These are phyloP conservation scores for Neuroterus valhalla DNA, from an alignment of 1,140 invertebrate genomes.

Conservation along the genomic window DNA sequence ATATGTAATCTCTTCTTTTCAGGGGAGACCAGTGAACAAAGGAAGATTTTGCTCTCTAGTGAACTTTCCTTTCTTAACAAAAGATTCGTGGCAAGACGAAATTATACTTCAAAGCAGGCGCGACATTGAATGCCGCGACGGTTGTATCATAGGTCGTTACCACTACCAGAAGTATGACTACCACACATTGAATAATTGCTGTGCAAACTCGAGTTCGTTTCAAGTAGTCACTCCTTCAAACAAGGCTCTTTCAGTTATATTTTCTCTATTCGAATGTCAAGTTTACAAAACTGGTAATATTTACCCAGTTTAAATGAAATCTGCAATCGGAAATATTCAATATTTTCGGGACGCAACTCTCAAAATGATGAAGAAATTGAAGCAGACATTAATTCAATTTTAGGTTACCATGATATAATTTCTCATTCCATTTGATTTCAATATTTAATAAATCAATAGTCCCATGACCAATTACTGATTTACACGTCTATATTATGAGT, in stretches of 20 bases:
- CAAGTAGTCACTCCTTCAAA: slow-evolving; percentile 14
- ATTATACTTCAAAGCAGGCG: slow-evolving; percentile 26
- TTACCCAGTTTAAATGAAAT: background rate
- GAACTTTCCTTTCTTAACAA: background rate
- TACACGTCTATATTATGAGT: too few species aligned
- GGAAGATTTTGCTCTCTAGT: background rate
- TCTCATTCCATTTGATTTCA: too few species aligned
- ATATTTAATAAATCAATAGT: too few species aligned
- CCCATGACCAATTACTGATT: too few species aligned
- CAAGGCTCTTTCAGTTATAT: slow-evolving; percentile 5
- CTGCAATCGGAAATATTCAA: too few species aligned
- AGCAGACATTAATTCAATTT: too few species aligned
- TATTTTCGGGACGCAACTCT: too few species aligned
- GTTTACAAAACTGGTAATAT: background rate
- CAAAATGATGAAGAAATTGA: too few species aligned
- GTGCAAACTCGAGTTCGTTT: slow-evolving; percentile 4
- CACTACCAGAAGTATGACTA: slow-evolving; percentile 1
- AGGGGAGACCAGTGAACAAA: background rate
- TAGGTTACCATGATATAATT: too few species aligned
- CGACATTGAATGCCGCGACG: slow-evolving; percentile 26
- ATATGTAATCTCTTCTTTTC: too few species aligned
- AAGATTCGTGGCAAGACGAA: slow-evolving; percentile 8
- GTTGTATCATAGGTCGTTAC: slow-evolving; percentile 19
- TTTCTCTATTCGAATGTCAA: slow-evolving; percentile 15
- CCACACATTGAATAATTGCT: slow-evolving; percentile 3